Evolutionary conservation across 2,888 invertebrate species (phyloP), one percentile per base, ranked within the genome.

Genomic region (Blera fallax): DNA sequence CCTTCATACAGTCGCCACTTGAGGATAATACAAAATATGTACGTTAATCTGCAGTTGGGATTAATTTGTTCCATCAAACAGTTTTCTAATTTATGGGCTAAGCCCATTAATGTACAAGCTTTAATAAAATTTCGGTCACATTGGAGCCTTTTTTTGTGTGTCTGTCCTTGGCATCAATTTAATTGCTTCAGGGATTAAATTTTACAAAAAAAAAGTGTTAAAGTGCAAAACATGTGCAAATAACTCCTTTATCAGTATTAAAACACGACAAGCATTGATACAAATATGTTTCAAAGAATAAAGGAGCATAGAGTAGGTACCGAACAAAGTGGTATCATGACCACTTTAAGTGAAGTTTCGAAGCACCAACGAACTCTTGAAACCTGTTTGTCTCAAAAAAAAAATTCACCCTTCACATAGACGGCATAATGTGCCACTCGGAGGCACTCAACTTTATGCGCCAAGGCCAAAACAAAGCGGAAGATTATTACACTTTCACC

Each of bases 121-220:
- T 29, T 29, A 24, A 16, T 10, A 10, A 18, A 50, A 37, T 18
- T 50, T 32, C 7, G 14, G 43, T 18, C 54, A 34, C 6, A 32
- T 21, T 21, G 21, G 29, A 14, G 21, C 24, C 24, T 24, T 24
- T 24, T 24, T 24, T 24, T 24, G 2, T 24, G 24, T 24, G 2
- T 24, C 4, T 24, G 11, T 58, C 76, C 81, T 76, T 81, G 81
- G 69, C 62, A 76, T 60, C 45, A 69, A 81, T 81, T 81, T 45
- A 52, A n/a, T 48, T 18, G 32, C 24, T 29, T 52, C 40, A n/a
- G 10, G 8, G 58, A 64, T 40, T n/a, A 45, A 48, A 27, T 27
- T 65, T 34, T n/a, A n/a, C n/a, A n/a, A n/a, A n/a, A n/a, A n/a
- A n/a, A n/a, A n/a, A n/a, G n/a, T n/a, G n/a, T n/a, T n/a, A n/a